phyloP scores from a whole-genome alignment of 1,140 invertebrate genomes.

The Pygmarrhopalites habei region DNA sequence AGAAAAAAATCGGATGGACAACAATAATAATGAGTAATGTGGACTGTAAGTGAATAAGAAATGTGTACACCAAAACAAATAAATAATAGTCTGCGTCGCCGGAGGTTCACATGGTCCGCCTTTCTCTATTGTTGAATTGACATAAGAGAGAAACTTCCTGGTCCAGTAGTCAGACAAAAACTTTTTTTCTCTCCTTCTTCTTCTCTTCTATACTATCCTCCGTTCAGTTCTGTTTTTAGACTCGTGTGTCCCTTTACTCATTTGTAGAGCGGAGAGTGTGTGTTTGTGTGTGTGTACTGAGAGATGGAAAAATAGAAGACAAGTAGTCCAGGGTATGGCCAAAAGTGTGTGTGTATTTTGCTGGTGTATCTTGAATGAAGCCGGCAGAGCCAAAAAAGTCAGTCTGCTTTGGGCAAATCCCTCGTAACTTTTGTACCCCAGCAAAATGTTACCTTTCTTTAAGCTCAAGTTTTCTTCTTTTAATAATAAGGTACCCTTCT shows the following conservation, averaged over 20 bases:
- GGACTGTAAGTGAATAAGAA: neutral
- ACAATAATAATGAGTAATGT: too few relatives aligned
- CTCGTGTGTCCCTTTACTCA: too few relatives aligned
- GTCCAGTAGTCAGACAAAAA: conserved; percentile 1
- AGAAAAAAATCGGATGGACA: too few relatives aligned
- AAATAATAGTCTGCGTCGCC: conserved; percentile 7
- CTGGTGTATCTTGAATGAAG: conserved; percentile 2
- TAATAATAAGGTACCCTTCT: conserved; percentile 35
- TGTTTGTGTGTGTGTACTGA: too few relatives aligned
- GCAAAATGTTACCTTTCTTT: conserved; percentile 35
- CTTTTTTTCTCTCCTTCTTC: neutral
- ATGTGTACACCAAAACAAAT: conserved; percentile 13
- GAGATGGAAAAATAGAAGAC: conserved; percentile 10
- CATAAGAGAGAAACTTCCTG: conserved; percentile 7
- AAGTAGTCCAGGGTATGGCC: neutral
- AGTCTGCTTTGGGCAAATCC: conserved; percentile 33
- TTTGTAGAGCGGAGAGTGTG: too few relatives aligned
- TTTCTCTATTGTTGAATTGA: conserved; percentile 8
- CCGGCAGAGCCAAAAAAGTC: conserved; percentile 33
- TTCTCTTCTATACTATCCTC: too few relatives aligned
- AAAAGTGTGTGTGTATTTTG: conserved; percentile 12
- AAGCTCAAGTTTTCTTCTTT: conserved; percentile 36
- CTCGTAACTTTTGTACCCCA: conserved; percentile 32
- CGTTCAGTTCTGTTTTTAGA: too few relatives aligned
- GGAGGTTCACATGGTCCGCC: conserved; percentile 6